Base-by-base conservation (phyloP, 2,888 invertebrate species). In the Spatulosminthurus flaviceps region DNA sequence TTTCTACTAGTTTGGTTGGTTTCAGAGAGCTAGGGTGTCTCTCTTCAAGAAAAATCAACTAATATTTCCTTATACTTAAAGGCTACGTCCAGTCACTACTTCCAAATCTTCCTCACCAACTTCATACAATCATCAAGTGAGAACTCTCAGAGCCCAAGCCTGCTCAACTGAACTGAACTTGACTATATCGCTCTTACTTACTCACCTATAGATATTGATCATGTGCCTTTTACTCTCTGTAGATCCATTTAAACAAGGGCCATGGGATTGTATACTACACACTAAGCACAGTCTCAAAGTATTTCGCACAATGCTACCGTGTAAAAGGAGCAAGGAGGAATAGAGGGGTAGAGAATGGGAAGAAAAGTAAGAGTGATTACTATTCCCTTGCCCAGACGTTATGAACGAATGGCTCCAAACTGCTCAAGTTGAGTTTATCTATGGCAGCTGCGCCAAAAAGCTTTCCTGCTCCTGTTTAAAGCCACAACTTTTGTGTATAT, bases 381-480 rank as follows among this genome's bases (percentile, higher is more conserved):
- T n/a, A 5, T n/a, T 51, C 2, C 51, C 16, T 19, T 9, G 51
- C 16, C 51, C n/a, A 1, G 51, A 51, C 51, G 51, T 51, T 11
- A 9, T 51, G 51, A 4, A n/a, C 51, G 5, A 11, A 51, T 51
- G 51, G n/a, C 51, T 51, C 51, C 51, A 4, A 34, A n/a, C 34
- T 7, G 34, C 34, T 34, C 34, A 4, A 34, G 9, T 51, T 51
- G n/a, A 2, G 16, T 13, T 51, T 51, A 51, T 51, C 51, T 51
- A 51, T 51, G n/a, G 51, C 51, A 51, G 51, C 51, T 51, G 51
- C 51, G 51, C 51, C 51, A 51, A 41, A 41, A 41, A 51, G 51
- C 51, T 51, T 51, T 51, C 51, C 51, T 51, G 9, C 51, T 51
- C 2, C 4, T n/a, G 13, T 13, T 51, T 51, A 51, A 51, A 51